Evolutionary conservation across 92 coral and sea anemone species (phyloP), one percentile per base, ranked within the genome.

Genomic region (Ricordea florida): DNA sequence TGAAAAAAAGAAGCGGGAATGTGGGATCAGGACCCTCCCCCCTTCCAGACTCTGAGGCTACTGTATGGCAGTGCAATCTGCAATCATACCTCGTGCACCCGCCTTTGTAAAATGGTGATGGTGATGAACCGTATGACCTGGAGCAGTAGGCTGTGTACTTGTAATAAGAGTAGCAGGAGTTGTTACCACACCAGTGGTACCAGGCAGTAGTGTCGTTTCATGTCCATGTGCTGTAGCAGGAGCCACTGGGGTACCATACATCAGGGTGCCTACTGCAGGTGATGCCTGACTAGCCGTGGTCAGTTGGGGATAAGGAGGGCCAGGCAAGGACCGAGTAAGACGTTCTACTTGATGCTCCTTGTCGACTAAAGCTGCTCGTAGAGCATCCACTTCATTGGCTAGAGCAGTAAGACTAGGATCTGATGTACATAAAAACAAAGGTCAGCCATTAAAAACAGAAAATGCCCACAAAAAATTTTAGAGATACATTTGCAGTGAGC

Each of bases 381-480:
- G 69, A 32, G 90, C 90, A 13, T 83, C 90, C 26, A 91, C 79
- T 35, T 91, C 97, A 29, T 74, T 78, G 33, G 93, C 85, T 22
- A 91, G 63, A 11, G 90, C 87, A 6, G 92, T 31, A 35, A 85
- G 68, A 57, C 74, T 80, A 38, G 76, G 63, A 13, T 78, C 94
- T 84, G 78, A n/a, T n/a, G n/a, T n/a, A n/a, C n/a, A n/a, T 14
- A 46, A 56, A 25, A 38, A 15, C 48, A 10, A 46, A 35, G 24
- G 10, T 43, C n/a, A 30, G 21, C 0, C 26, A 1, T 1, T 7
- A 30, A 26, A 2, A 53, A 3, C n/a, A 37, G 36, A 26, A 2
- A 53, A 28, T 10, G 11, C 13, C 9, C 29, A 10, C 9, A 16
- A 51, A 15, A 25, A 51, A 51, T n/a, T n/a, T n/a, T n/a, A n/a